These are phyloP conservation scores for Nibea coibor DNA, from an alignment of 2,113 vertebrate species.

Conservation along the genomic window DNA sequence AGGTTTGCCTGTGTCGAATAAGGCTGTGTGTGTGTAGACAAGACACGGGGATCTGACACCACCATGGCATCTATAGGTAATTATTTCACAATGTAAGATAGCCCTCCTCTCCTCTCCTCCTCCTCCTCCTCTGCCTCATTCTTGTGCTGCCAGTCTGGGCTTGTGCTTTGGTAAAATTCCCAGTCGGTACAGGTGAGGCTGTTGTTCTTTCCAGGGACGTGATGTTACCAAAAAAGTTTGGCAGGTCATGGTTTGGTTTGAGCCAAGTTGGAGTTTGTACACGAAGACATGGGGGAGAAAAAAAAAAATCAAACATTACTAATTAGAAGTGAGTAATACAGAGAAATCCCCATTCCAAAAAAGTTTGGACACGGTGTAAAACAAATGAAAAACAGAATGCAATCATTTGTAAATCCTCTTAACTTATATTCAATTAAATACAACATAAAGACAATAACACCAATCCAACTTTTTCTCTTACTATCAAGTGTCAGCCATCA, in stretches of 20 bases:
- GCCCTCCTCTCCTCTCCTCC: background rate
- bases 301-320: background rate
- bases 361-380: too few species aligned
- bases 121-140: background rate
- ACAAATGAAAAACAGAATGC: too few species aligned
- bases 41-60: constrained; percentile 6
- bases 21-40: background rate
- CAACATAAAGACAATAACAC: too few species aligned
- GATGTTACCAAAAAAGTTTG: background rate
- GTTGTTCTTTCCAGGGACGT: constrained; percentile 6
- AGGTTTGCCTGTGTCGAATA: constrained; percentile 35
- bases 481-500: too few species aligned
- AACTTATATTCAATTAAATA: too few species aligned
- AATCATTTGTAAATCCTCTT: too few species aligned
- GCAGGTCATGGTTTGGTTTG: background rate
- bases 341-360: background rate
- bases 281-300: too few species aligned
- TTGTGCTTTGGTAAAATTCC: constrained; percentile 31
- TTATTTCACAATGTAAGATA: constrained; percentile 27
- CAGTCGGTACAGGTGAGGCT: constrained; percentile 20
- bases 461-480: background rate
- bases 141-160: constrained; percentile 37
- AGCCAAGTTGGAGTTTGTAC: too few species aligned
- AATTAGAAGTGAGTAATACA: background rate
- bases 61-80: constrained; percentile 19